Evolutionary conservation across 1,140 invertebrate species (phyloP).

Genomic region (Penaeus vannamei): DNA sequence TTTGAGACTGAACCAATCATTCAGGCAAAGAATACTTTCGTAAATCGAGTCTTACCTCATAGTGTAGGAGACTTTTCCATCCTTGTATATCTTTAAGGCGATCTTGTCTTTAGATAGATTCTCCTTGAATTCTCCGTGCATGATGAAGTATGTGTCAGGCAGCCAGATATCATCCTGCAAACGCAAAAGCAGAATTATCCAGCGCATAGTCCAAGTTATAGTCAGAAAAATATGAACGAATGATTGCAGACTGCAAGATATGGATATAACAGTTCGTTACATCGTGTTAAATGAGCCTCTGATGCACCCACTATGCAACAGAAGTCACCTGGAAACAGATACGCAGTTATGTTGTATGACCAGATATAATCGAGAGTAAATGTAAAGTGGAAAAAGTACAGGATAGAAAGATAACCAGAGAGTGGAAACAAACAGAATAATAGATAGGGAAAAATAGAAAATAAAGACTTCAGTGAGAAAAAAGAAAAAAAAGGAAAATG

Average conservation of each 20-base stretch:
- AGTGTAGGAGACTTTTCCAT: conserved; percentile 43
- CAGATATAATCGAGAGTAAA: too few species aligned
- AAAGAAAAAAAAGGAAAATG: not conserved
- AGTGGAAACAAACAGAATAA: too few species aligned
- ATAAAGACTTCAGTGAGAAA: too few species aligned
- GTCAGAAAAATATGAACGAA: not conserved
- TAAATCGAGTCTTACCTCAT: conserved; percentile 29
- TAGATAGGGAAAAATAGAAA: too few species aligned
- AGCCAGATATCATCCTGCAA: conserved; percentile 88
- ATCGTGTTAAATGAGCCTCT: too few species aligned
- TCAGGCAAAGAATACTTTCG: not conserved
- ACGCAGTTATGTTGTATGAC: too few species aligned
- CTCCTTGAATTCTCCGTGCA: conserved; percentile 92
- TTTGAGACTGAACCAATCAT: too few species aligned
- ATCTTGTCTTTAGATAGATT: conserved; percentile 43
- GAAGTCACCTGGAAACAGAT: too few species aligned
- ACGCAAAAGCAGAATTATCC: too few species aligned
- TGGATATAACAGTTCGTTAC: too few species aligned
- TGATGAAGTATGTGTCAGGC: conserved; percentile 94
- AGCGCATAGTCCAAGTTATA: not conserved
- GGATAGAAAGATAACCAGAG: not conserved
- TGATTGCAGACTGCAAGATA: not conserved
- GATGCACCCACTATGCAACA: too few species aligned
- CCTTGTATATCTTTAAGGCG: conserved; percentile 45
- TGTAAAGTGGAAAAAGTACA: too few species aligned